Evolutionary conservation across 1,140 invertebrate species (phyloP).

Genomic region (Nomia melanderi): DNA sequence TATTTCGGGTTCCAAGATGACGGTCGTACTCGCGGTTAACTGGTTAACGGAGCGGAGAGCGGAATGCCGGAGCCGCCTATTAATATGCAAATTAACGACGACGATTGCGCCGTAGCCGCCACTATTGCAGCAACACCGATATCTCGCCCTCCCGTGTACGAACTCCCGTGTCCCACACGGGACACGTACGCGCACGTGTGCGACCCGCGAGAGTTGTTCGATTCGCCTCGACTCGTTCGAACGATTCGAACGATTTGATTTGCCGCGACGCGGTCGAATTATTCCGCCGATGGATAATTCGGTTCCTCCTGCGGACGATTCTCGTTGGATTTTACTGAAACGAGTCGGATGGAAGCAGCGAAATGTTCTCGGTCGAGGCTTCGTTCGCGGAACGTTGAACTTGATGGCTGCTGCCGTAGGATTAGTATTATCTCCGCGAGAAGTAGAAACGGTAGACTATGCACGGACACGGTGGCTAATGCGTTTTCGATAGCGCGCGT

Average conservation of each 20-base stretch:
- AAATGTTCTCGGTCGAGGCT: no score
- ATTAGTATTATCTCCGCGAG: no score
- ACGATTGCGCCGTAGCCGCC: slow-evolving; percentile 22
- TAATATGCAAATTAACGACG: slow-evolving; percentile 54
- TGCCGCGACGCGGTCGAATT: not conserved
- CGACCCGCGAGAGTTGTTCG: not conserved
- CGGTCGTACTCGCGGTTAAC: no score
- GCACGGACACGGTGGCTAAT: no score
- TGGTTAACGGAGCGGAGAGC: not conserved
- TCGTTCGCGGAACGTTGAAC: no score
- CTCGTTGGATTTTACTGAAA: no score
- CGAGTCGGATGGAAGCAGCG: no score
- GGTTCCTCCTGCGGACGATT: no score
- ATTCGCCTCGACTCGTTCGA: slow-evolving; percentile 21
- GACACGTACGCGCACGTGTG: not conserved
- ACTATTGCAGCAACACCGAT: slow-evolving; percentile 26
- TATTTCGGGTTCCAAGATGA: no score
- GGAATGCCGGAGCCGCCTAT: slow-evolving; percentile 22
- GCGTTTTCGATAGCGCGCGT: no score
- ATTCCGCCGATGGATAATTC: not conserved
- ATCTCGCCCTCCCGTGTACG: not conserved
- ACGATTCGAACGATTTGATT: slow-evolving; percentile 40
- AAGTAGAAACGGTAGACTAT: no score
- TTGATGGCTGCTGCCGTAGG: no score
- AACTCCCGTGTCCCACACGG: slow-evolving; percentile 2